phyloP scores from a whole-genome alignment of 2,113 vertebrate genomes.

The Dasyurus viverrinus region DNA sequence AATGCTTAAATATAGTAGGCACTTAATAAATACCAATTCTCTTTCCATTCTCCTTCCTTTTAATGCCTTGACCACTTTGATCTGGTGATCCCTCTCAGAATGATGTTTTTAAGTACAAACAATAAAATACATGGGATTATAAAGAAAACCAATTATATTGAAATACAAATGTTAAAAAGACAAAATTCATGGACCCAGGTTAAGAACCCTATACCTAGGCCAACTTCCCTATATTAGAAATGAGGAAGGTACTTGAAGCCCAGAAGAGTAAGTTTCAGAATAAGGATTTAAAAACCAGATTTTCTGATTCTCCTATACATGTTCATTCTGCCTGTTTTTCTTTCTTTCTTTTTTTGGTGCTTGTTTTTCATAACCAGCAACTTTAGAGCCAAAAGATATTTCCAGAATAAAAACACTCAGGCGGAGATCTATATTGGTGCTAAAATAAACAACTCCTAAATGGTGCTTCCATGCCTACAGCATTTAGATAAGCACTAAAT shows the following conservation, averaged over 20 bases:
- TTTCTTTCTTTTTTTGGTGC: background rate
- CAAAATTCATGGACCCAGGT: background rate
- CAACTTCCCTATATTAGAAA: background rate
- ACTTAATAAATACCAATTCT: background rate
- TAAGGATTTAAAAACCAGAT: background rate
- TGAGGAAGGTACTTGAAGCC: background rate
- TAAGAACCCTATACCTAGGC: background rate
- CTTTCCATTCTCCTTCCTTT: background rate
- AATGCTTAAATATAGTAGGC: background rate
- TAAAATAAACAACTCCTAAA: constrained; percentile 29
- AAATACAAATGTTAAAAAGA: background rate
- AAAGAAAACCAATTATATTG: background rate
- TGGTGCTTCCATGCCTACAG: constrained; percentile 31
- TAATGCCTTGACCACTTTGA: background rate
- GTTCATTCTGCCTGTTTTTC: constrained; percentile 5
- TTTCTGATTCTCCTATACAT: background rate
- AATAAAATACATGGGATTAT: background rate
- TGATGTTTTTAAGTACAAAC: background rate
- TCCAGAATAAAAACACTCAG: constrained; percentile 40
- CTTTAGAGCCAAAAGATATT: constrained; percentile 5
- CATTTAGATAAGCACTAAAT: constrained; percentile 37
- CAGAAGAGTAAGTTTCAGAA: background rate
- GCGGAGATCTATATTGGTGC: constrained; percentile 49
- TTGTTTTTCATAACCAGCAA: constrained; percentile 6
- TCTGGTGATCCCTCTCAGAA: background rate